Percentiles rank a stretch among this genome's conserved stretches.
Conservation (phyloP, 2,797 vertebrate genomes). For the Taeniopygia guttata region DNA sequence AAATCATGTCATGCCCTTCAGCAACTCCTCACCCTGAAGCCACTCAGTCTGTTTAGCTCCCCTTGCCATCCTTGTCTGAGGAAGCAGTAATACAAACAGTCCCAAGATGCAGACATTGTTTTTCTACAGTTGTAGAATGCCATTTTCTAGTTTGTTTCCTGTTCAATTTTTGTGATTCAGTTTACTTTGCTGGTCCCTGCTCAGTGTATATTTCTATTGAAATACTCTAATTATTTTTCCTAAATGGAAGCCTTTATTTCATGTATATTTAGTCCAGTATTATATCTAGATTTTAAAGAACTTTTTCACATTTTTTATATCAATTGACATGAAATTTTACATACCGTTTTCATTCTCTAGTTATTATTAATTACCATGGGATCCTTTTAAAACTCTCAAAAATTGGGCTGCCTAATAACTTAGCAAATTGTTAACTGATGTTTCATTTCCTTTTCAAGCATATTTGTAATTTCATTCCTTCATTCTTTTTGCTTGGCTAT, state of each 20-base stretch:
- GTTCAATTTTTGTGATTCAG: background rate
- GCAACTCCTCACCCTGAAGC: background rate
- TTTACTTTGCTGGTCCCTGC: background rate
- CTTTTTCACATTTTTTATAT: background rate
- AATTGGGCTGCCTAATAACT: background rate
- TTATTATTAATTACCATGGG: background rate
- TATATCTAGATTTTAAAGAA: background rate
- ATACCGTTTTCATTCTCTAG: background rate
- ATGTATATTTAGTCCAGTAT: background rate
- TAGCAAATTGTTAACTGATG: background rate
- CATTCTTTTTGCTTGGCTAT: background rate
- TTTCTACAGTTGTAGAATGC: background rate
- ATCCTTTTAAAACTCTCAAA: background rate
- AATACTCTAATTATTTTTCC: background rate
- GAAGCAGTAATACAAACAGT: background rate
- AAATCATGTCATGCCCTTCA: background rate
- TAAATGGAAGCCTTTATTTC: background rate
- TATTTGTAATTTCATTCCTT: background rate
- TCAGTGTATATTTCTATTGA: background rate
- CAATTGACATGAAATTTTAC: background rate
- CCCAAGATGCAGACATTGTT: background rate
- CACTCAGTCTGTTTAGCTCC: background rate
- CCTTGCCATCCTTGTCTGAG: background rate
- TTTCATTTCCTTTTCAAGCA: background rate
- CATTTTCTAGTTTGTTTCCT: background rate